Percentiles rank a stretch among this genome's conserved stretches.
These are phyloP conservation scores for Gopherus evgoodei DNA, from an alignment of 2,113 vertebrate species.

Conservation along the genomic window DNA sequence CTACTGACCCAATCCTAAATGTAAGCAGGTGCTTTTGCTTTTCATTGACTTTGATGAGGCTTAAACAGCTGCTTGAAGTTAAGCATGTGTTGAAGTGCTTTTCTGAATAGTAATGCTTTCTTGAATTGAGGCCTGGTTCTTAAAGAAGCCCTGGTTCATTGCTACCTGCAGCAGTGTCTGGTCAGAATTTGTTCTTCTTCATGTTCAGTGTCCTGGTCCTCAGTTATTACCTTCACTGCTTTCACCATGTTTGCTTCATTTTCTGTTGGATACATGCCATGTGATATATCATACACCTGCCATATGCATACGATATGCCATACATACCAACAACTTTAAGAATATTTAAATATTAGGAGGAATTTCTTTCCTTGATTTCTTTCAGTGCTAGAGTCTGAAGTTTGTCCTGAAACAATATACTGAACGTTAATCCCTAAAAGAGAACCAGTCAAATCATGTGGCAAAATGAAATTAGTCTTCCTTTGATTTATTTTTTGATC, in stretches of 20 bases:
- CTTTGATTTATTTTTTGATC: background rate
- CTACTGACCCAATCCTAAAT: background rate
- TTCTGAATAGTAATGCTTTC: background rate
- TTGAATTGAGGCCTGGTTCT: background rate
- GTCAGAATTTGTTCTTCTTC: no score
- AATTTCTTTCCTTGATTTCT: no score
- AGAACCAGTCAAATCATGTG: background rate
- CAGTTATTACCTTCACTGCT: no score
- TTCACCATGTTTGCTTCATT: no score
- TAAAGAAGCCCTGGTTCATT: rapidly evolving
- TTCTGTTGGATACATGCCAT: no score
- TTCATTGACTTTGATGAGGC: background rate
- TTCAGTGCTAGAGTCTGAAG: no score
- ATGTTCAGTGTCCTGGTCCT: no score
- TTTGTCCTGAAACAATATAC: background rate
- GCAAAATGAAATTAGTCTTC: background rate
- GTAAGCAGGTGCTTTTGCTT: background rate
- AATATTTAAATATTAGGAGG: no score
- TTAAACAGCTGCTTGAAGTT: background rate
- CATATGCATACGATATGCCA: no score
- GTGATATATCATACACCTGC: no score
- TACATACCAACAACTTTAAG: no score
- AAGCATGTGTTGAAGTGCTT: background rate
- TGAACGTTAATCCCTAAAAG: background rate
- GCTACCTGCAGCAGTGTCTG: background rate